Percentiles rank a stretch among this genome's conserved stretches.
Conservation (phyloP, 2,888 invertebrate genomes). For the Plagodis pulveraria region DNA sequence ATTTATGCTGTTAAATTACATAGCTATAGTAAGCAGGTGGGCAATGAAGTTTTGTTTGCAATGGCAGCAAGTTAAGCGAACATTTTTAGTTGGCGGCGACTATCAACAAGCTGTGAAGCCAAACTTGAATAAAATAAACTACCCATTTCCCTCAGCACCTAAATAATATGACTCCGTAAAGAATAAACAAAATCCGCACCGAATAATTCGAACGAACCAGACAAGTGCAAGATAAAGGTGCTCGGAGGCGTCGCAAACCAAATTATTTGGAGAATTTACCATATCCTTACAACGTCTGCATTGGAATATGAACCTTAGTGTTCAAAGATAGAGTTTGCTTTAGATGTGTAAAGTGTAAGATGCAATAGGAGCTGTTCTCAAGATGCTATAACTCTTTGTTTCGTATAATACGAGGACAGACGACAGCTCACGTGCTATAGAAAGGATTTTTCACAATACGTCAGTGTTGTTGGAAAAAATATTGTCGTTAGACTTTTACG, state of each 20-base stretch:
- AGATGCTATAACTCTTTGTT: conserved; percentile 51
- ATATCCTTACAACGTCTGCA: conserved; percentile 13
- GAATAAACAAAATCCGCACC: conserved; percentile 37
- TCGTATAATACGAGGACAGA: conserved; percentile 47
- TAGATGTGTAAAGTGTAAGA: conserved; percentile 19
- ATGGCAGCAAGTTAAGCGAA: too few relatives aligned
- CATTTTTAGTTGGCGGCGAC: too few relatives aligned
- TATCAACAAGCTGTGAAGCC: too few relatives aligned
- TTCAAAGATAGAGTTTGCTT: conserved; percentile 17
- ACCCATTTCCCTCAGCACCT: conserved; percentile 6
- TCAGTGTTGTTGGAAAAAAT: conserved; percentile 35
- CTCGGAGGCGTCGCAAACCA: conserved; percentile 46
- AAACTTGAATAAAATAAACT: neutral
- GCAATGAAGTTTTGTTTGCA: too few relatives aligned
- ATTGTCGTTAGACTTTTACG: conserved; percentile 23
- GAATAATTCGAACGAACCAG: conserved; percentile 38
- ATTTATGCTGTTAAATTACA: too few relatives aligned
- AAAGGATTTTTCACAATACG: conserved; percentile 41
- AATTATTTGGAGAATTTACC: conserved; percentile 44
- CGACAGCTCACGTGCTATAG: conserved; percentile 42
- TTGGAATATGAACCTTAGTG: conserved; percentile 2
- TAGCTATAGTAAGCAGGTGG: too few relatives aligned
- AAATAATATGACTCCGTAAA: conserved; percentile 20
- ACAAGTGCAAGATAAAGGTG: conserved; percentile 45
- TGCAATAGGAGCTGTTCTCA: conserved; percentile 41